A percentile compares a stretch with the other conserved stretches of the same genome.
phyloP scores from a whole-genome alignment of 2,888 invertebrate genomes.

The Crematogaster levior region DNA sequence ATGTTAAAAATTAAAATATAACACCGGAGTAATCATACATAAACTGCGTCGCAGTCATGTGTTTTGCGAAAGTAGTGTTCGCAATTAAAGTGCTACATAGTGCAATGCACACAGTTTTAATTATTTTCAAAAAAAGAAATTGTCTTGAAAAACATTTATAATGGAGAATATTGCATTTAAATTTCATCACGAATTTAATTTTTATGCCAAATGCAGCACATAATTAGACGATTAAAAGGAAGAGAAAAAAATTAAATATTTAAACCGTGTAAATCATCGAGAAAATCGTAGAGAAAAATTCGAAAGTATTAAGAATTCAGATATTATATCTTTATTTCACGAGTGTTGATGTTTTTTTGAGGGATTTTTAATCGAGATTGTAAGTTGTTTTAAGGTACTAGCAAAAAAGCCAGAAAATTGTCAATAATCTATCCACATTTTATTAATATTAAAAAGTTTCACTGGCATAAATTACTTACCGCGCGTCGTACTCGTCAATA shows the following conservation, averaged over 20 bases:
- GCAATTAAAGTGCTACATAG: constrained; percentile 28
- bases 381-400: neutral
- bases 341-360: neutral
- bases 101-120: constrained; percentile 13
- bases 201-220: neutral
- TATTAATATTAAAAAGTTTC: constrained; percentile 49
- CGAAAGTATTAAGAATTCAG: neutral
- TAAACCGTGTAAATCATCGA: neutral
- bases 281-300: neutral
- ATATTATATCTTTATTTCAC: neutral
- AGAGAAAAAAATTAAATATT: neutral
- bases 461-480: constrained; percentile 46
- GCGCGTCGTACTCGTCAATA: constrained; percentile 35
- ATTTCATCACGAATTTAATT: constrained; percentile 33
- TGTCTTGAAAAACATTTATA: constrained; percentile 1
- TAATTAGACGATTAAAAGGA: neutral
- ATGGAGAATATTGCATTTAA: constrained; percentile 5
- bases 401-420: constrained; percentile 18
- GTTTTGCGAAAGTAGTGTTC: constrained; percentile 19
- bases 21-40: constrained; percentile 16
- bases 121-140: constrained; percentile 34
- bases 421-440: constrained; percentile 26
- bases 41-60: constrained; percentile 15
- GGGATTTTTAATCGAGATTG: constrained; percentile 1
- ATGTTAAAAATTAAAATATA: constrained; percentile 31